These are phyloP conservation scores for Chymomyza amoena DNA, from an alignment of 2,888 invertebrate genomes.

Conservation along the genomic window DNA sequence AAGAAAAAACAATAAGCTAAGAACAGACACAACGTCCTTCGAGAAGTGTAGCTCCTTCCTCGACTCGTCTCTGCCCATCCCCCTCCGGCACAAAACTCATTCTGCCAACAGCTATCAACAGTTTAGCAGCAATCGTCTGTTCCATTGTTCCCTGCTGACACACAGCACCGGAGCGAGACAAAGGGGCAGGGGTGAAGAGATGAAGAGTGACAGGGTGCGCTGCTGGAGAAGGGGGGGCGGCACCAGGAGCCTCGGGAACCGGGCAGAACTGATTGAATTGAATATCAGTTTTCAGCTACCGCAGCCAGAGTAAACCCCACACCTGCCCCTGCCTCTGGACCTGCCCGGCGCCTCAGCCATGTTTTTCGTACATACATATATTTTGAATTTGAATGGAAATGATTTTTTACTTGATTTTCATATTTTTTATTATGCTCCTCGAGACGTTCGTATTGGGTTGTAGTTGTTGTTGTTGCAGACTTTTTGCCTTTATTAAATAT, in stretches of 20 bases:
- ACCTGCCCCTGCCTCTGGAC: too few relatives aligned
- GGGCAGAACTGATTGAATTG: slow-evolving; percentile 65
- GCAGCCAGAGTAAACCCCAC: neutral
- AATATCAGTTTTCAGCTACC: slow-evolving; percentile 65
- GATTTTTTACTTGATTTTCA: slow-evolving; percentile 68
- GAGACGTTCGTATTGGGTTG: neutral
- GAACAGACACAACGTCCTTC: neutral
- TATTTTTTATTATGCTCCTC: slow-evolving; percentile 55
- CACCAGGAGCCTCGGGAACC: neutral
- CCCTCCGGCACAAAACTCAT: neutral
- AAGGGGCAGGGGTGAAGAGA: neutral
- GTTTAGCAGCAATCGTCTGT: neutral
- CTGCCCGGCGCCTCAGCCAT: slow-evolving; percentile 12
- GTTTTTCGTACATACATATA: slow-evolving; percentile 32
- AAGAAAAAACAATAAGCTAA: neutral
- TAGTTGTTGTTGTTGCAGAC: neutral
- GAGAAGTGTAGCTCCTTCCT: neutral
- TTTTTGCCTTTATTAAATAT: slow-evolving; percentile 5
- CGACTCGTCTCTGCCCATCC: neutral
- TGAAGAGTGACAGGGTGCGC: neutral
- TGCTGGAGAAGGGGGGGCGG: slow-evolving; percentile 7
- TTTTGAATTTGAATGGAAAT: slow-evolving; percentile 70
- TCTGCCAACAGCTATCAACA: neutral
- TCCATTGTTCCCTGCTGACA: neutral
- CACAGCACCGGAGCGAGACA: neutral